A percentile compares a stretch with the other conserved stretches of the same genome.
Conservation (phyloP, 2,888 invertebrate genomes). For the Petrolisthes cinctipes region DNA sequence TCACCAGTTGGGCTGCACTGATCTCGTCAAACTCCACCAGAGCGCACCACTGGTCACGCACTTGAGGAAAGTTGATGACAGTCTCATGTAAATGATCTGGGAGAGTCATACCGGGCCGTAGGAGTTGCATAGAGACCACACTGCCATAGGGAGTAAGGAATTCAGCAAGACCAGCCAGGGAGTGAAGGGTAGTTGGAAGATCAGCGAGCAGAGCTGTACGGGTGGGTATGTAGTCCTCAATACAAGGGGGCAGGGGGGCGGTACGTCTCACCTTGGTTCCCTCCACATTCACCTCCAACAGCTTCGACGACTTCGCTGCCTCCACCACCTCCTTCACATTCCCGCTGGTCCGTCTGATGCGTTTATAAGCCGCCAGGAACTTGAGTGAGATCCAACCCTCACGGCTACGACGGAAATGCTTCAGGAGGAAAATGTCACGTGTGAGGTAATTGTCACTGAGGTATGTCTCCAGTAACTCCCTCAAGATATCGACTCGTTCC, state of each 20-base stretch:
- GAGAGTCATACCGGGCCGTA: conserved; percentile 89
- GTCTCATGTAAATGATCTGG: conserved; percentile 82
- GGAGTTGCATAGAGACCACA: conserved; percentile 87
- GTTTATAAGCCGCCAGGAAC: conserved; percentile 92
- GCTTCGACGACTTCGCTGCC: conserved; percentile 81
- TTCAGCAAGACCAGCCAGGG: conserved; percentile 90
- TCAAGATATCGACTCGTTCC: conserved; percentile 15
- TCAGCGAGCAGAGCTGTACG: conserved; percentile 89
- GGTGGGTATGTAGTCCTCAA: conserved; percentile 88
- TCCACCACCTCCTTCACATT: conserved; percentile 94
- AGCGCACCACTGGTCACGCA: conserved; percentile 75
- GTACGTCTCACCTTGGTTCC: conserved; percentile 89
- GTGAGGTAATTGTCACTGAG: conserved; percentile 95
- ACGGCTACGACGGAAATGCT: conserved; percentile 93
- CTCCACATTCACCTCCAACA: conserved; percentile 88
- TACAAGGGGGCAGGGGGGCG: conserved; percentile 87
- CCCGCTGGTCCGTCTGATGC: conserved; percentile 92
- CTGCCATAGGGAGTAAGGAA: conserved; percentile 89
- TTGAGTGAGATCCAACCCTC: conserved; percentile 97
- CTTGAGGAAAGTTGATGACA: conserved; percentile 31
- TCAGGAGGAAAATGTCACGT: conserved; percentile 93
- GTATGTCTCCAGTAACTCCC: conserved; percentile 84
- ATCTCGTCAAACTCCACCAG: conserved; percentile 84
- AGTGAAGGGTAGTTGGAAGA: conserved; percentile 85
- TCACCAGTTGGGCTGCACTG: conserved; percentile 16